Conservation (phyloP, 2,113 vertebrate species). For the Notarius quadriscutis region DNA sequence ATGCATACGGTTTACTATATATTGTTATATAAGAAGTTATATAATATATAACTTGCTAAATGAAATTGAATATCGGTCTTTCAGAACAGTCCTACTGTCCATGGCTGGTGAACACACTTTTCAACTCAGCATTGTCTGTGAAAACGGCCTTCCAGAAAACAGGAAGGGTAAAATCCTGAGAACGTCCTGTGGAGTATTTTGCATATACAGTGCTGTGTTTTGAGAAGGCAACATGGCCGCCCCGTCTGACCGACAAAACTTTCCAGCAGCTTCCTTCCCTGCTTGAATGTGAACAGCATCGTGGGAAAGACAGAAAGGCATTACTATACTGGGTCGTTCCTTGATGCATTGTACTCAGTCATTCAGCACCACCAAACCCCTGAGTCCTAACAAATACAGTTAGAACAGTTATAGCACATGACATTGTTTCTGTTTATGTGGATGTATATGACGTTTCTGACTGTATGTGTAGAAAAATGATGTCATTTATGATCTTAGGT, state of each 20-base stretch:
- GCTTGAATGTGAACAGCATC: constrained; percentile 62
- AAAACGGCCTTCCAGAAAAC: constrained; percentile 64
- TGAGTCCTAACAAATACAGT: constrained; percentile 35
- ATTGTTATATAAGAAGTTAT: background rate
- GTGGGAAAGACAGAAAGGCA: constrained; percentile 72
- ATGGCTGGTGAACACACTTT: constrained; percentile 56
- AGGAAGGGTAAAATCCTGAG: constrained; percentile 74
- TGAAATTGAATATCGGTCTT: background rate
- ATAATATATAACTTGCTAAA: background rate
- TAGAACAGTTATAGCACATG: constrained; percentile 48
- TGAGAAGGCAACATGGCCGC: constrained; percentile 35
- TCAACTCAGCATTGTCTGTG: constrained; percentile 58
- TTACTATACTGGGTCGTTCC: constrained; percentile 52
- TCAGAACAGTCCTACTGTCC: constrained; percentile 35
- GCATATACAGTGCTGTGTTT: constrained; percentile 52
- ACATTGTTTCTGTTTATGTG: constrained; percentile 5
- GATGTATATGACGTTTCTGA: constrained; percentile 8
- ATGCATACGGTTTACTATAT: background rate
- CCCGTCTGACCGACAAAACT: constrained; percentile 56
- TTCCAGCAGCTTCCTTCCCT: constrained; percentile 69
- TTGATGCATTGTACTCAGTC: constrained; percentile 51
- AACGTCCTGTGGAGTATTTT: constrained; percentile 73
- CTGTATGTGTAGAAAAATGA: background rate
- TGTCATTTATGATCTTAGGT: background rate
- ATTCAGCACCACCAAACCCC: constrained; percentile 53